Percentiles rank a stretch among this genome's conserved stretches.
phyloP scores from a whole-genome alignment of 2,113 vertebrate species.

The Atherinomorus stipes region DNA sequence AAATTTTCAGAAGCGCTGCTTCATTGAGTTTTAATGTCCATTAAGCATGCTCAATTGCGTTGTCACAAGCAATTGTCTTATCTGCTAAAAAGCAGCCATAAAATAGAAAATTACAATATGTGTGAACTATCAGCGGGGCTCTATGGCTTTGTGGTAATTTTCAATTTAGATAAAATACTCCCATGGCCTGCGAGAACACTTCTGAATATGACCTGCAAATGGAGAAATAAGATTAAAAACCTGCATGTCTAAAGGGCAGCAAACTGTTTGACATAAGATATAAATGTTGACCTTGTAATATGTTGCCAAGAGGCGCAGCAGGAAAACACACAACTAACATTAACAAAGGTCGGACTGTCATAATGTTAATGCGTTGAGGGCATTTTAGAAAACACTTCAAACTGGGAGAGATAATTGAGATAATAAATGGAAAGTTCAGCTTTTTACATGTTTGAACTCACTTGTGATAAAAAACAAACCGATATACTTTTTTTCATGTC shows the following conservation, averaged over 20 bases:
- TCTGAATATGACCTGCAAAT: conserved; percentile 40
- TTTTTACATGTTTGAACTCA: conserved; percentile 21
- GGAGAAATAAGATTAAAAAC: conserved; percentile 58
- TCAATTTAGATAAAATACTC: conserved; percentile 78
- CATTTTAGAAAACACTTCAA: conserved; percentile 47
- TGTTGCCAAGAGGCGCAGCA: conserved; percentile 29
- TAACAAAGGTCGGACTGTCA: conserved; percentile 67
- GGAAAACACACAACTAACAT: conserved; percentile 5
- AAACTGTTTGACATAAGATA: conserved; percentile 59
- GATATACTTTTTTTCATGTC: background rate
- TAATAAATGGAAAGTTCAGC: conserved; percentile 51
- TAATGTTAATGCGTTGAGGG: conserved; percentile 42
- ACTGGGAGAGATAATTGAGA: conserved; percentile 34
- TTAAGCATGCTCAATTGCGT: conserved; percentile 82
- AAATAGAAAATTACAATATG: conserved; percentile 78
- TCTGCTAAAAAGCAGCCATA: conserved; percentile 79
- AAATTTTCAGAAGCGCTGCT: conserved; percentile 66
- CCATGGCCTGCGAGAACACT: conserved; percentile 42
- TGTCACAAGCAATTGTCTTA: conserved; percentile 84
- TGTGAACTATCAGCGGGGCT: conserved; percentile 67
- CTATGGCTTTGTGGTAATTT: conserved; percentile 75
- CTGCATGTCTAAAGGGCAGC: conserved; percentile 58
- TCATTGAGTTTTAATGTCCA: conserved; percentile 78
- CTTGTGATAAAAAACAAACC: background rate
- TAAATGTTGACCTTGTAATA: conserved; percentile 58